phyloP scores from a whole-genome alignment of 2,797 vertebrate genomes.

The Falco berigora region DNA sequence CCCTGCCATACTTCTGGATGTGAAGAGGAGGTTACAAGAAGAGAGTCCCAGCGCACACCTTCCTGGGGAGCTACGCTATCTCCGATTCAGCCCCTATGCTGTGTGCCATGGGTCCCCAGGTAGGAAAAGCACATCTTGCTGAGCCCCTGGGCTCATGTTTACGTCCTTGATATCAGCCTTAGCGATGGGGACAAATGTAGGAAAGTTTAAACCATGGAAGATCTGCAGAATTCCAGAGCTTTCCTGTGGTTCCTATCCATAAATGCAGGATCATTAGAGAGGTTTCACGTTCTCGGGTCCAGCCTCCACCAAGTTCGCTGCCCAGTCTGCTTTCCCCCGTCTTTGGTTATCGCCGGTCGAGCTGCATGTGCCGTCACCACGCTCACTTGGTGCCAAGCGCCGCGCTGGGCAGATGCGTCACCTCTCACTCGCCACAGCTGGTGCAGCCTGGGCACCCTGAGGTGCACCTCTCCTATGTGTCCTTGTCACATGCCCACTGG shows the following conservation, averaged over 20 bases:
- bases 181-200: neutral
- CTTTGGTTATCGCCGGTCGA: neutral
- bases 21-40: neutral
- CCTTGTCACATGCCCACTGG: neutral
- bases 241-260: neutral
- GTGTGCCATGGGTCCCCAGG: too few species aligned
- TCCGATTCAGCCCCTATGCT: rapidly evolving
- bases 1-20: neutral
- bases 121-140: neutral
- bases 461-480: neutral
- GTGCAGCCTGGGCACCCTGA: neutral
- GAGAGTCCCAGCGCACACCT: neutral
- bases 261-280: neutral
- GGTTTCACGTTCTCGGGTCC: neutral
- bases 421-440: neutral
- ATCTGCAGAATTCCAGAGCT: neutral
- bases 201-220: neutral
- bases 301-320: neutral
- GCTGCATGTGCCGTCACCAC: neutral
- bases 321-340: neutral
- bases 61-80: neutral
- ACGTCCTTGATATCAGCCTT: neutral
- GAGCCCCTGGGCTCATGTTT: neutral
- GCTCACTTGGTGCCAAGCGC: rapidly evolving
- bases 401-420: neutral